phyloP scores from a whole-genome alignment of 2,888 invertebrate species.

The Drosophila crucigera region DNA sequence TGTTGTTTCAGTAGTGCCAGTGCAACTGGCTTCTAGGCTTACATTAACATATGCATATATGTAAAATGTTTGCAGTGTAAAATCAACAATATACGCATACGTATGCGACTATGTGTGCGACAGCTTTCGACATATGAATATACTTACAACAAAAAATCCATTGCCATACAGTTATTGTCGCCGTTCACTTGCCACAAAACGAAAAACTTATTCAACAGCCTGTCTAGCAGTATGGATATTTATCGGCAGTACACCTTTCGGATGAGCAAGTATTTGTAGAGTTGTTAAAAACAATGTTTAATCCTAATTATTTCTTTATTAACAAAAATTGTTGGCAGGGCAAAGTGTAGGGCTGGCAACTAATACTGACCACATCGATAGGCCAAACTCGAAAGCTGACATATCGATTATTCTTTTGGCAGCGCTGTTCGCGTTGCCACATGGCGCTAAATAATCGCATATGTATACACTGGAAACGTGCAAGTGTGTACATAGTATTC shows the following conservation, averaged over 20 bases:
- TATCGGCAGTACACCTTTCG: slow-evolving; percentile 8
- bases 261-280: background rate
- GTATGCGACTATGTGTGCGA: slow-evolving; percentile 11
- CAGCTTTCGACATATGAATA: slow-evolving; percentile 23
- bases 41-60: slow-evolving; percentile 13
- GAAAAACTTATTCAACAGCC: slow-evolving; percentile 9
- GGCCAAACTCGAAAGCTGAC: slow-evolving; percentile 11
- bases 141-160: slow-evolving; percentile 85
- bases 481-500: slow-evolving; percentile 46
- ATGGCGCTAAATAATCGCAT: background rate
- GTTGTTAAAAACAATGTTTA: slow-evolving; percentile 13
- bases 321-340: slow-evolving; percentile 55
- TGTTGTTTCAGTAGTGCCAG: slow-evolving; percentile 28
- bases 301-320: slow-evolving; percentile 33
- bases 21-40: slow-evolving; percentile 23
- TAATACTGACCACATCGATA: slow-evolving; percentile 38
- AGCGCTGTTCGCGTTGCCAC: slow-evolving; percentile 35
- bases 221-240: slow-evolving; percentile 9
- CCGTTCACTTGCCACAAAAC: slow-evolving; percentile 36
- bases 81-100: slow-evolving; percentile 21
- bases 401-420: slow-evolving; percentile 9
- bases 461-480: slow-evolving; percentile 20
- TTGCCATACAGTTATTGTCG: slow-evolving; percentile 70
- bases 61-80: slow-evolving; percentile 9
- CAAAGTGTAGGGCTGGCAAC: slow-evolving; percentile 49